Evolutionary conservation across 92 coral and sea anemone species (phyloP).

Genomic region (Palythoa caribaeorum): DNA sequence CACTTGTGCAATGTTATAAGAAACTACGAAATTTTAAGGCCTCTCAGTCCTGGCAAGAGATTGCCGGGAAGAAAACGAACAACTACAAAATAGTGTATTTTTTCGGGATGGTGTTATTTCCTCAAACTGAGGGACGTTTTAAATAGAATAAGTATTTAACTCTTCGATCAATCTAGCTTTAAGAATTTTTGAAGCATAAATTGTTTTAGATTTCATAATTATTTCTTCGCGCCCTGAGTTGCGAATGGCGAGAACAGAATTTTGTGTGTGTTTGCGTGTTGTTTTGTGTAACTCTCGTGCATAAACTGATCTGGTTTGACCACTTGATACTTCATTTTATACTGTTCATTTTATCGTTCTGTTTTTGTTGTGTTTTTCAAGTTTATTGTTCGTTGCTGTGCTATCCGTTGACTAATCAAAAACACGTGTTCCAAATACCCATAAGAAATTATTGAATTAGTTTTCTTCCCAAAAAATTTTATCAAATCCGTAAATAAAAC

Average conservation of each 20-base stretch:
- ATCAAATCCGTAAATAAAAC: slow-evolving; percentile 5
- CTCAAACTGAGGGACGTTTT: slow-evolving; percentile 43
- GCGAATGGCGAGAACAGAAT: background rate
- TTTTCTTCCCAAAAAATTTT: slow-evolving; percentile 13
- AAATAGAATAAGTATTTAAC: slow-evolving; percentile 30
- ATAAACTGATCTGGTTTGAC: background rate
- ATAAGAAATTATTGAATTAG: background rate
- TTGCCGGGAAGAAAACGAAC: background rate
- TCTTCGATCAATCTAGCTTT: slow-evolving; percentile 20
- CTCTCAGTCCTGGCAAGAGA: background rate
- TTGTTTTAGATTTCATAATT: slow-evolving; percentile 20
- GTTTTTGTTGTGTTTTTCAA: background rate
- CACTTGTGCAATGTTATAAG: background rate
- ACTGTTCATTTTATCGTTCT: background rate
- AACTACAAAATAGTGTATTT: slow-evolving; percentile 20
- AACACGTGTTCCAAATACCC: background rate
- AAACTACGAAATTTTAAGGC: slow-evolving; percentile 1
- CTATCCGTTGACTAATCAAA: background rate
- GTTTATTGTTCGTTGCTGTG: slow-evolving; percentile 10
- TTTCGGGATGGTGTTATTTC: slow-evolving; percentile 32
- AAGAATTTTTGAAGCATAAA: slow-evolving; percentile 28
- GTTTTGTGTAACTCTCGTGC: background rate
- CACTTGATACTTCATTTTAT: background rate
- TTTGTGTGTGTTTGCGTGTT: slow-evolving; percentile 5
- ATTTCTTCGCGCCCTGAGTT: slow-evolving; percentile 7